Evolutionary conservation across 2,113 vertebrate species (phyloP).

Genomic region (Indri indri): DNA sequence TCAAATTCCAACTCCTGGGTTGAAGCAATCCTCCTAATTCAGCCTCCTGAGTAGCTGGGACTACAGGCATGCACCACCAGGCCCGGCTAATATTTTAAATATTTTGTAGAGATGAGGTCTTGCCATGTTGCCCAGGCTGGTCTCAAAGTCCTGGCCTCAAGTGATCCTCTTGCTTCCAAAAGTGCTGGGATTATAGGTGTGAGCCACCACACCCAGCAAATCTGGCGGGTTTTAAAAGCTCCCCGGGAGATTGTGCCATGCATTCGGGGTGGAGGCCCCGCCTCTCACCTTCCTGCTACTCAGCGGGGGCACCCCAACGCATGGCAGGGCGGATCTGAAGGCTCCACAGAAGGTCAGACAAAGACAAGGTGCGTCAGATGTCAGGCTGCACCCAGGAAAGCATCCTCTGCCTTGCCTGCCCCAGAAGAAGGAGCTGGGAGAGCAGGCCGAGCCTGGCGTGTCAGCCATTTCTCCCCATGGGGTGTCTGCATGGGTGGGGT

Average conservation of each 20-base stretch:
- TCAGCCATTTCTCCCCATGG: neutral
- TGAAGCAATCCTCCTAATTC: too few relatives aligned
- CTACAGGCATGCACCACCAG: too few relatives aligned
- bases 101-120: too few relatives aligned
- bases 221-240: neutral
- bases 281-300: neutral
- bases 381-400: neutral
- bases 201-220: neutral
- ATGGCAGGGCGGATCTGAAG: neutral
- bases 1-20: too few relatives aligned
- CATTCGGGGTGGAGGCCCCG: neutral
- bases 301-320: neutral
- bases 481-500: neutral
- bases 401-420: neutral
- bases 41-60: too few relatives aligned
- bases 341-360: neutral
- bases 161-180: too few relatives aligned
- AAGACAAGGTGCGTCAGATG: neutral
- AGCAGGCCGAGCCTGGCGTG: neutral
- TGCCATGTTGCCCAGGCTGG: too few relatives aligned
- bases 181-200: too few relatives aligned
- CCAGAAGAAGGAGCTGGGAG: neutral
- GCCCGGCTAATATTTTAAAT: too few relatives aligned
- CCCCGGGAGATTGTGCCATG: neutral
- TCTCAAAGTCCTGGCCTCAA: too few relatives aligned